Conservation (phyloP, 2,797 vertebrate genomes). For the Pangasius macronema region DNA sequence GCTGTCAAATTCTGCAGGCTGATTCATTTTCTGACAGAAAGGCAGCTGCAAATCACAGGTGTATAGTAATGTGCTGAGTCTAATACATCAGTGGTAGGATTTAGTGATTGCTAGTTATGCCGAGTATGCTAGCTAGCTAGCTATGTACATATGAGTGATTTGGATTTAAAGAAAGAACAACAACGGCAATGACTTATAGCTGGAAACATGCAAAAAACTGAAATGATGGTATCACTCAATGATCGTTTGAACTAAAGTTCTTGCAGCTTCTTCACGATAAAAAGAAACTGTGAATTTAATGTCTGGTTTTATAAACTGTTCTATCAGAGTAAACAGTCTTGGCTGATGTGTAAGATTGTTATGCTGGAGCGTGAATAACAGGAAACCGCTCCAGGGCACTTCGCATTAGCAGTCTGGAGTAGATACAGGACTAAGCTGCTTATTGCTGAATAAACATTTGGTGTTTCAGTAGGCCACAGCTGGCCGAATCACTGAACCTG, state of each 20-base stretch:
- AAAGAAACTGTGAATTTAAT: neutral
- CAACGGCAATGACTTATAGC: neutral
- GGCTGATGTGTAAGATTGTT: constrained; percentile 16
- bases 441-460: constrained; percentile 53
- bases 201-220: neutral
- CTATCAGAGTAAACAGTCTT: neutral
- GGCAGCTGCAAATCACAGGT: neutral
- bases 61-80: neutral
- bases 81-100: neutral
- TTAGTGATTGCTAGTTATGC: neutral
- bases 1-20: neutral
- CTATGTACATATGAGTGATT: neutral
- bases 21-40: neutral
- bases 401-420: constrained; percentile 38
- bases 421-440: constrained; percentile 43
- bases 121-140: neutral
- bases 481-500: constrained; percentile 47
- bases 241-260: neutral
- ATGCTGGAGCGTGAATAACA: constrained; percentile 23
- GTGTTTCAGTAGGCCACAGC: constrained; percentile 45
- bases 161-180: neutral
- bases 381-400: constrained; percentile 21
- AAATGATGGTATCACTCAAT: neutral
- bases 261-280: neutral
- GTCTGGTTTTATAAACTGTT: constrained; percentile 7